These are phyloP conservation scores for Lonchura striata DNA, from an alignment of 2,113 vertebrate genomes.

Conservation along the genomic window DNA sequence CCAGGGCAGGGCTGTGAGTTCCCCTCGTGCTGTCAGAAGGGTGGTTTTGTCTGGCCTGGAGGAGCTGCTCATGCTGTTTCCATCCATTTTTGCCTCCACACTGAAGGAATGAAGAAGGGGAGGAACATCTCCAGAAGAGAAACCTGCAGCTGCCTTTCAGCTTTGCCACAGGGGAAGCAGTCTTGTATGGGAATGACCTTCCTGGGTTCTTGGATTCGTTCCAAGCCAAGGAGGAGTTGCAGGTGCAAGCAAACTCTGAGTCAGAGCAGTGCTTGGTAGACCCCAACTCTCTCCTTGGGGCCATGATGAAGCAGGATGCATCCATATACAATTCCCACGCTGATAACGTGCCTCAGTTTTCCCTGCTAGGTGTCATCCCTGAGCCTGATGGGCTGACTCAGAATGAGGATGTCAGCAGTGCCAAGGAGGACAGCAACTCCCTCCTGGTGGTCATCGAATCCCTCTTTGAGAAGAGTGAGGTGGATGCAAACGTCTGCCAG, in stretches of 20 bases:
- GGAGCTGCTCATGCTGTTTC: not conserved
- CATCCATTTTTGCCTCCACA: not conserved
- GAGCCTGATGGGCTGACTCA: conserved; percentile 32
- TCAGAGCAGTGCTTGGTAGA: not conserved
- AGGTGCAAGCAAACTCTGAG: not conserved
- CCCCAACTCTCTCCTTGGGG: conserved; percentile 73
- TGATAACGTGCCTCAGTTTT: conserved; percentile 20
- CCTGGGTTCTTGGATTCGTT: not conserved
- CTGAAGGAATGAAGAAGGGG: conserved; percentile 67
- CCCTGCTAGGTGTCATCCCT: conserved; percentile 64
- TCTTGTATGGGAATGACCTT: conserved; percentile 66
- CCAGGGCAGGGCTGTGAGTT: not conserved
- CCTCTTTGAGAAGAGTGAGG: conserved; percentile 50
- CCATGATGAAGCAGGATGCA: conserved; percentile 75
- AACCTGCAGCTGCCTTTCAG: conserved; percentile 77
- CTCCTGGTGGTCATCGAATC: conserved; percentile 52
- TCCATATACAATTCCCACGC: conserved; percentile 1
- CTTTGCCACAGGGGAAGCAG: conserved; percentile 77
- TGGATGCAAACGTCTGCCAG: not conserved
- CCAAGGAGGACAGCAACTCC: conserved; percentile 49
- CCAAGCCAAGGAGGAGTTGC: not conserved
- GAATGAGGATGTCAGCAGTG: not conserved
- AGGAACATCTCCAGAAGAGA: conserved; percentile 78
- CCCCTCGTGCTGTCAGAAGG: not conserved
- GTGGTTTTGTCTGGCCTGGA: not conserved